Conservation (phyloP, 2,113 vertebrate genomes). For the Notothenia rossii region DNA sequence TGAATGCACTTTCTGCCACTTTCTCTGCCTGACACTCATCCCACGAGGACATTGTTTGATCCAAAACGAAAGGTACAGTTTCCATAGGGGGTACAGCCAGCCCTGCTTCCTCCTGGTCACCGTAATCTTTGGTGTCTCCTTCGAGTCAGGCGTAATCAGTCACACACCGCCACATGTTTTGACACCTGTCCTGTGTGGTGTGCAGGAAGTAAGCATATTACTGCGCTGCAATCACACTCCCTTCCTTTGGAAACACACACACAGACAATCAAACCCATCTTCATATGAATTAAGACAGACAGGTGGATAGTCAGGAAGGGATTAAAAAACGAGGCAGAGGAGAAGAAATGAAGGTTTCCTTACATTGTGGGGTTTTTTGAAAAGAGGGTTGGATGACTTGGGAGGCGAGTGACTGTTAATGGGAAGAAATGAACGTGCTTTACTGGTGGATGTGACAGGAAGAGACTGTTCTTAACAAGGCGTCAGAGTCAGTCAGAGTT, state of each 20-base stretch:
- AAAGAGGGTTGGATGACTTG: slow-evolving; percentile 67
- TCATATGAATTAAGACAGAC: slow-evolving; percentile 80
- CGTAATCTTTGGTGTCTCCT: slow-evolving; percentile 75
- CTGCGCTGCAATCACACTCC: slow-evolving; percentile 48
- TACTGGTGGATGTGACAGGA: slow-evolving; percentile 84
- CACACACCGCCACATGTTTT: slow-evolving; percentile 74
- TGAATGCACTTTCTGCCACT: slow-evolving; percentile 76
- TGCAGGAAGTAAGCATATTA: slow-evolving; percentile 75
- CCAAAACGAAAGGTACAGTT: slow-evolving; percentile 72
- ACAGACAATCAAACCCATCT: slow-evolving; percentile 75
- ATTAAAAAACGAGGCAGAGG: slow-evolving; percentile 75
- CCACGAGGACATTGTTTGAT: slow-evolving; percentile 68
- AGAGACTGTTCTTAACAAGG: slow-evolving; percentile 86
- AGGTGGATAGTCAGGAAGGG: slow-evolving; percentile 80
- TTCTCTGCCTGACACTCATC: slow-evolving; percentile 77
- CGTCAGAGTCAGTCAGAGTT: slow-evolving; percentile 85
- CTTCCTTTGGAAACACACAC: slow-evolving; percentile 65
- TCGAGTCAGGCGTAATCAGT: slow-evolving; percentile 77
- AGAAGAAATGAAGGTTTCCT: slow-evolving; percentile 67
- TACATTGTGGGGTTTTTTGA: slow-evolving; percentile 75
- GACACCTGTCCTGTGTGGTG: slow-evolving; percentile 77
- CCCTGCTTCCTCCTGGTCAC: slow-evolving; percentile 72
- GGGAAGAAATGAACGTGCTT: slow-evolving; percentile 82
- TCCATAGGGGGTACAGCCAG: slow-evolving; percentile 65
- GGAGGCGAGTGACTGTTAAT: slow-evolving; percentile 80